Base-by-base conservation (phyloP, 2,888 invertebrate genomes). In the Laothoe populi region DNA sequence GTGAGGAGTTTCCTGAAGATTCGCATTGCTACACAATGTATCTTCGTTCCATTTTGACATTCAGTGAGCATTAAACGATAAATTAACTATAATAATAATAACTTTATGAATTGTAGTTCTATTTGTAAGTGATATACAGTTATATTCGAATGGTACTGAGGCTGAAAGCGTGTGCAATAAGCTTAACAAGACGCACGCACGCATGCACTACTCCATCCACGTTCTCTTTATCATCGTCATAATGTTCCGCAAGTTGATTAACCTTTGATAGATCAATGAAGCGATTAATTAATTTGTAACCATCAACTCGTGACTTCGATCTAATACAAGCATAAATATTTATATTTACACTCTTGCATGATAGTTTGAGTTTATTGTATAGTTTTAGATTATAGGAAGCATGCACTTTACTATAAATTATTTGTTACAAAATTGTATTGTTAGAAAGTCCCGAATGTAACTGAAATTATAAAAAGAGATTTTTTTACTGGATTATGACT, bases 261-360 rank as follows among this genome's bases (percentile, higher is more conserved):
- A 74, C 69, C 64, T 64, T 44, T 49, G 24, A 64, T 64, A 63
- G 65, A 64, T 67, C 64, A 65, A 70, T 71, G 65, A 78, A 78
- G 64, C 72, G 70, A 70, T 69, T 70, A 53, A 58, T 58, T 58
- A 46, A 46, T 58, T 58, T 48, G 40, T 23, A 58, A 57, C 53
- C 57, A 38, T 62, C 46, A n/a, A 40, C 46, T 46, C 59, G 16
- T 45, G 26, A 26, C 11, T 11, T 59, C 45, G 19, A 45, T 57
- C 26, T 53, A n/a, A 35, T 61, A 42, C 44, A 44, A 44, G 26
- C 31, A 35, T 4, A 10, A 7, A 2, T 31, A 49, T 16, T 2
- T 31, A 1, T 16, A 19, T 49, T 19, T 53, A 35, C 31, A 19
- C 31, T 4, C 26, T 46, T 23, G 2, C 10, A 8, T 21, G 5